phyloP scores from a whole-genome alignment of 2,797 vertebrate species.

The Malacoctenus gilli region DNA sequence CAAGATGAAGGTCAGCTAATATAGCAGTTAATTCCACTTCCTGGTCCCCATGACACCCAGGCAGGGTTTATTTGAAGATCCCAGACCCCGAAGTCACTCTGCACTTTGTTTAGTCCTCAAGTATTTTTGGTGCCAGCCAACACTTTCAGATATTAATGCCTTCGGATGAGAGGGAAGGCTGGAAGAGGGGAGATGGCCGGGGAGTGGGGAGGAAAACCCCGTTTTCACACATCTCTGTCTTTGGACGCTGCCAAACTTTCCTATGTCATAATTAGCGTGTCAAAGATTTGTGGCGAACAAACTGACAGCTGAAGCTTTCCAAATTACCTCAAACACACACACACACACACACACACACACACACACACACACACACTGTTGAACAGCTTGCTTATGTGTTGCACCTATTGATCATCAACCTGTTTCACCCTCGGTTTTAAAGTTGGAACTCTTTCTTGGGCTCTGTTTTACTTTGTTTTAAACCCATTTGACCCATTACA shows the following conservation, averaged over 20 bases:
- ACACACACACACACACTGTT: no score
- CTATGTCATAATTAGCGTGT: neutral
- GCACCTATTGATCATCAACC: no score
- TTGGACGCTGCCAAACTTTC: neutral
- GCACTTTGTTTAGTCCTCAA: conserved; percentile 88
- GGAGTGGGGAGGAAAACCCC: conserved; percentile 22
- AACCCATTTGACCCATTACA: no score
- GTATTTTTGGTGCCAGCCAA: conserved; percentile 83
- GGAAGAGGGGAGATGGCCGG: conserved; percentile 9
- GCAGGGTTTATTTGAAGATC: conserved; percentile 99
- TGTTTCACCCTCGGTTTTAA: no score
- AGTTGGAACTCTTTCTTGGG: no score
- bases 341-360: neutral
- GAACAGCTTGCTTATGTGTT: no score
- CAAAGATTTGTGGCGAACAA: neutral
- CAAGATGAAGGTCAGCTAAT: conserved; percentile 97
- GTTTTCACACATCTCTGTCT: conserved; percentile 7
- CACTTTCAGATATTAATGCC: conserved; percentile 94
- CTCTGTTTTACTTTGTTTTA: no score
- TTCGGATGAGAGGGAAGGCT: conserved; percentile 78
- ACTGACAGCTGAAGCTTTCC: neutral
- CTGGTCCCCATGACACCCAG: conserved; percentile 96
- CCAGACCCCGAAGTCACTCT: conserved; percentile 94
- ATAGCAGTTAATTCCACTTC: conserved; percentile 94
- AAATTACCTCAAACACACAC: neutral